Evolutionary conservation across 2,888 invertebrate genomes (phyloP), one percentile per base, ranked within the genome.

Genomic region (Eristalis arbustorum): DNA sequence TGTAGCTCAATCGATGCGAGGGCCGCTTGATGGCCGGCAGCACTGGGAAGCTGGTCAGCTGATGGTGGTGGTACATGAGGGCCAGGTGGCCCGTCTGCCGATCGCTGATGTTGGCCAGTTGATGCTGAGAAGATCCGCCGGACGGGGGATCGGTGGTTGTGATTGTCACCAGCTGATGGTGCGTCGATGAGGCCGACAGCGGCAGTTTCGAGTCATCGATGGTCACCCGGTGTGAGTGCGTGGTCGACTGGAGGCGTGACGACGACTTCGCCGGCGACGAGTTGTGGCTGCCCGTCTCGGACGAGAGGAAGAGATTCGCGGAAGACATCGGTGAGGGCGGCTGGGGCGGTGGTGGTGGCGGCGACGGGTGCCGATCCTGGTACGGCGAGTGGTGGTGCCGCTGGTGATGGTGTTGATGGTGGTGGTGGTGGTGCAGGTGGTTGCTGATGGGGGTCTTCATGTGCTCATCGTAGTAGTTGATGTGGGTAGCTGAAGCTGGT

Each of bases 251-350:
- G 49, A 91, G 84, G 0, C 93, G 91, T 14, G 92, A 91, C 6
- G 91, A 90, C 0, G 90, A 88, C 6, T 91, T 91, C 5, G 94
- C 94, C 28, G 96, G 96, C 79, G 94, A 94, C 67, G 94, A 94
- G 90, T 95, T 95, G 90, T 96, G 96, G 90, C 96, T 94, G 88
- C 96, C 94, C 89, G 96, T 96, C 92, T 95, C 95, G 59, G 96
- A 96, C 34, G 96, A 96, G 88, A 96, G 96, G 90, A 96, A 94
- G 76, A 96, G 95, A 81, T 96, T 96, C 81, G 95, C 95, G 64
- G 96, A 95, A 25, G 96, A 95, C 34, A 96, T 96, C 56, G 96
- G 96, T 82, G 96, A 96, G 76, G 96, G 96, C 89, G 96, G 91
- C n/a, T 95, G 95, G 23, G 88, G 87, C 25, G 89, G 87, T 23